These are phyloP conservation scores for Pangasius mekongensis DNA, from an alignment of 2,797 vertebrate species.

Conservation along the genomic window DNA sequence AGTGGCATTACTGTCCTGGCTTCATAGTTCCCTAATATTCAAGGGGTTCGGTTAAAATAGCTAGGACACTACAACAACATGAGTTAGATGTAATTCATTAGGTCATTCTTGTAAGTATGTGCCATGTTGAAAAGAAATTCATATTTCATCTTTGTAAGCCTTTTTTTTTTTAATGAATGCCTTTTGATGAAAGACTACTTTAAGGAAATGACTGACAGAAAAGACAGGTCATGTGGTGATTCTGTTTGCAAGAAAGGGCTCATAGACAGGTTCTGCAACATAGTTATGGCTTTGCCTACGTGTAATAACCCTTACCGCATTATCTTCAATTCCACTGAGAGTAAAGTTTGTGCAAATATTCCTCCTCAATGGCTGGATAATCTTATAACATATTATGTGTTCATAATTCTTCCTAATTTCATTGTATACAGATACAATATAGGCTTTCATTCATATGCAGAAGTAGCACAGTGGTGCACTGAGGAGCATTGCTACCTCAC, in stretches of 20 bases:
- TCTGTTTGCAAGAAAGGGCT: not conserved
- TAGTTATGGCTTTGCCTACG: not conserved
- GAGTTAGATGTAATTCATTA: not conserved
- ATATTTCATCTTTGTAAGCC: not conserved
- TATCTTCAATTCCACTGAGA: not conserved
- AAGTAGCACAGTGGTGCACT: not conserved
- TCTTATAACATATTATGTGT: conserved; percentile 10
- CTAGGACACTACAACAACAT: not conserved
- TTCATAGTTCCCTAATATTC: not conserved
- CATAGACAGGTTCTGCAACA: conserved; percentile 18
- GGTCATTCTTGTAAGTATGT: not conserved
- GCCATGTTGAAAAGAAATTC: not conserved
- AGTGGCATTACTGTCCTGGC: not conserved
- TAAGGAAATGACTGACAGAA: not conserved
- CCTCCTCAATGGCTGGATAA: not conserved
- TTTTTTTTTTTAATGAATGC: not conserved
- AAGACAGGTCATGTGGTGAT: not conserved
- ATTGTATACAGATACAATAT: too few species aligned
- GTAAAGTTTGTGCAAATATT: conserved; percentile 13
- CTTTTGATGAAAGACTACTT: not conserved
- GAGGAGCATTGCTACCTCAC: not conserved
- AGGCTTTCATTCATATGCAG: not conserved
- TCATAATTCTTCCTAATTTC: too few species aligned
- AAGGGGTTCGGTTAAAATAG: not conserved
- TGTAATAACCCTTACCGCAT: not conserved